Evolutionary conservation across 2,113 vertebrate species (phyloP).

Genomic region (Hypomesus transpacificus): DNA sequence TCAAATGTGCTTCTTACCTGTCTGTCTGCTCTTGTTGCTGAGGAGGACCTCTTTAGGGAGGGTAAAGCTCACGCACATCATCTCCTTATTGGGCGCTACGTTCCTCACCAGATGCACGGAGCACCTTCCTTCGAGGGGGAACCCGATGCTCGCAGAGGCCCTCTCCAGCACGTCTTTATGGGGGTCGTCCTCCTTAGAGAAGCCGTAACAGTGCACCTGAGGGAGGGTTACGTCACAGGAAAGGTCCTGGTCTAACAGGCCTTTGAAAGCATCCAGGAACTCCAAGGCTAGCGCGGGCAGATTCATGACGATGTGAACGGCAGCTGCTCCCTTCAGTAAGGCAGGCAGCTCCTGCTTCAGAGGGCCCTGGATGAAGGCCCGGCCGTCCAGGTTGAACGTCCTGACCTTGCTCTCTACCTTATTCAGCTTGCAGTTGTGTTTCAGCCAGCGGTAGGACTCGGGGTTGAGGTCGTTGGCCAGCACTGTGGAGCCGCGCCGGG

Average conservation of each 20-base stretch:
- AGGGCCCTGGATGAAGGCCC: constrained; percentile 84
- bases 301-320: constrained; percentile 91
- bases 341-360: constrained; percentile 77
- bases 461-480: constrained; percentile 96
- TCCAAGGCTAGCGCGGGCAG: constrained; percentile 88
- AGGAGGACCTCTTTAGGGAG: constrained; percentile 80
- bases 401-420: constrained; percentile 79
- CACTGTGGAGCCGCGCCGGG: constrained; percentile 77
- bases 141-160: constrained; percentile 73
- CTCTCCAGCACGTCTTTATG: constrained; percentile 75
- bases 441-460: constrained; percentile 85
- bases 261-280: constrained; percentile 83
- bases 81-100: constrained; percentile 94
- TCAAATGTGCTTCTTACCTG: constrained; percentile 67
- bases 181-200: constrained; percentile 84
- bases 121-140: constrained; percentile 71
- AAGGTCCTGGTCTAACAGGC: constrained; percentile 67
- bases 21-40: constrained; percentile 48
- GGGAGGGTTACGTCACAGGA: constrained; percentile 67
- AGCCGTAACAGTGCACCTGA: constrained; percentile 87
- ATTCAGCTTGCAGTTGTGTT: constrained; percentile 91
- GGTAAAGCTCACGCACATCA: constrained; percentile 89
- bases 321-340: constrained; percentile 61
- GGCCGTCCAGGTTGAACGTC: constrained; percentile 87
- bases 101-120: constrained; percentile 86